Base-by-base conservation (phyloP, 2,888 invertebrate species). In the Seira ritae region DNA sequence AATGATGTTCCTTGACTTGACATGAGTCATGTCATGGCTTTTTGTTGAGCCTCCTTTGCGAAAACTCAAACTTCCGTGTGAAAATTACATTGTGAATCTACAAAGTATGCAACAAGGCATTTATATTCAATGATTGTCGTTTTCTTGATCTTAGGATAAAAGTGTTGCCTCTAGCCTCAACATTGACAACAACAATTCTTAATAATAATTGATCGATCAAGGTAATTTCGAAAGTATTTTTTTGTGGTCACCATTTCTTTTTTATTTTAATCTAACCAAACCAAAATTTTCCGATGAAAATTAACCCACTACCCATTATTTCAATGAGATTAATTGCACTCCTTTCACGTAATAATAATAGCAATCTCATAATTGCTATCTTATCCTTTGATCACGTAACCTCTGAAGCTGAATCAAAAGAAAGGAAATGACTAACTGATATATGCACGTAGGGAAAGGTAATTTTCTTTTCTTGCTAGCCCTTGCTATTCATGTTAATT, bases 31-130 rank as follows among this genome's bases (percentile, higher is more conserved):
- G 6, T 8, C 42, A 8, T 42, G 42, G n/a, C n/a, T n/a, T n/a
- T n/a, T n/a, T n/a, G n/a, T n/a, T n/a, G n/a, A n/a, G n/a, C n/a
- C n/a, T n/a, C n/a, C n/a, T n/a, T n/a, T n/a, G n/a, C n/a, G n/a
- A n/a, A n/a, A n/a, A n/a, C n/a, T n/a, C n/a, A n/a, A n/a, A 46
- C 74, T 74, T 74, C 74, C 74, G 74, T 74, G 74, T 46, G 74
- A 74, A 66, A 66, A 37, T 66, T 15, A 74, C 62, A 66, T 74
- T 23, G 42, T 42, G 12, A 42, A 8, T 8, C 6, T 42, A 12
- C 42, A 42, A 42, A 42, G 6, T 42, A 12, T 42, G 42, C 42
- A 42, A 42, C 42, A 42, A 42, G 42, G 6, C 42, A 6, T 42
- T 42, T 12, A 42, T 12, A 42, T 42, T 42, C 42, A n/a, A n/a